Conservation (phyloP, 92 coral and sea anemone genomes). For the Metridium senile region DNA sequence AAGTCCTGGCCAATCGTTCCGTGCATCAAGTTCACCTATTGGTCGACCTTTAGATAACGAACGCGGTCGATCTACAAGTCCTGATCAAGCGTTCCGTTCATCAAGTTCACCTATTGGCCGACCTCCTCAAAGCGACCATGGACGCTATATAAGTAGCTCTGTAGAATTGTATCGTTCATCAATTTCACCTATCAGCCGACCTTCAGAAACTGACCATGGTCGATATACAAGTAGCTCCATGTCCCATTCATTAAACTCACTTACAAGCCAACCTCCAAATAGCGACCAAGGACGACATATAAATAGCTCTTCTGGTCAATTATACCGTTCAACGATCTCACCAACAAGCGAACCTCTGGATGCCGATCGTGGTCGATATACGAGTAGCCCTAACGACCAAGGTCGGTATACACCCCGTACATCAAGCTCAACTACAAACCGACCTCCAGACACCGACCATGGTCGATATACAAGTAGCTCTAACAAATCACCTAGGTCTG, state of each 20-base stretch:
- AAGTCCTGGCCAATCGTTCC: too few relatives aligned
- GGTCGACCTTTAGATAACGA: background rate
- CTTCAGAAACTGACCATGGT: background rate
- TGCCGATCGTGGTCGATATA: background rate
- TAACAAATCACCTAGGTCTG: conserved; percentile 4
- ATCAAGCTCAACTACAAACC: background rate
- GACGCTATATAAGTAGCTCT: background rate
- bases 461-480: background rate
- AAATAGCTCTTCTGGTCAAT: background rate
- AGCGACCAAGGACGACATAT: background rate
- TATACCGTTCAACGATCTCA: background rate
- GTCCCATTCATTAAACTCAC: background rate
- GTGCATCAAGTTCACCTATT: too few relatives aligned
- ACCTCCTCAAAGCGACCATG: background rate
- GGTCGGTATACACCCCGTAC: too few relatives aligned
- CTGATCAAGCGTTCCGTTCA: too few relatives aligned
- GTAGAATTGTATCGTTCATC: background rate
- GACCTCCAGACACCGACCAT: background rate
- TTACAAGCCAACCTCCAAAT: background rate
- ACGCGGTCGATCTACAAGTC: background rate
- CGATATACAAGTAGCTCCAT: background rate
- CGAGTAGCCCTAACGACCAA: background rate
- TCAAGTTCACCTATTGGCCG: too few relatives aligned
- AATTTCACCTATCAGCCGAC: background rate
- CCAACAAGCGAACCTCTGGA: background rate